Base-by-base conservation (phyloP, 2,888 invertebrate genomes). In the Papilio elwesi region DNA sequence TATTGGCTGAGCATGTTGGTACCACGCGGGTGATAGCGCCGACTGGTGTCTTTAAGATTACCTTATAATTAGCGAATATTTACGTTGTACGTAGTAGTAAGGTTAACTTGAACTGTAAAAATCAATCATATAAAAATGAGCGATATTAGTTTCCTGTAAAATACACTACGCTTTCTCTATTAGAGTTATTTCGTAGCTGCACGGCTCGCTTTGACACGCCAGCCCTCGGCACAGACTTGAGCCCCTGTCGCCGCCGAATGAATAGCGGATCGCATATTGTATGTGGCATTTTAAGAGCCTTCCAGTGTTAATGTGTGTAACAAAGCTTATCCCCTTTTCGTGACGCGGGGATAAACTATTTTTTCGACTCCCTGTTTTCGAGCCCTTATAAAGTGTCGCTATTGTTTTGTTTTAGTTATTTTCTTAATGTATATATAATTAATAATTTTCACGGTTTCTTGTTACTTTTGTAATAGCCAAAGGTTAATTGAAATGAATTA, bases 161-260 rank as follows among this genome's bases (percentile, higher is more conserved):
- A 47, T 9, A 36, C 36, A n/a, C 9, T 48, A 43, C 7, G 43
- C 43, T 43, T 4, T 51, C 59, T 68, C 68, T 51, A 13, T 59
- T 26, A 13, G 16, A 63, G 12, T 6, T 13, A 4, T 12, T 62
- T 63, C 16, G n/a, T 53, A 53, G 2, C 53, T 65, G 80, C 79
- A 80, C 79, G 81, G 77, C 78, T 82, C 81, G 83, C 82, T 85
- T 83, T 82, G 84, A 84, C 85, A 81, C 81, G 70, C 76, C 77
- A 77, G 76, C 79, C 77, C 71, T 76, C 74, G 74, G 64, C 13
- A 62, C 43, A 11, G 36, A 12, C 65, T n/a, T 70, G 70, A 72
- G 69, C 78, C 79, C 79, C 74, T 82, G 83, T 82, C 75, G 78
- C 83, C 80, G 79, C 77, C 70, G 71, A 74, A 74, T 74, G 74